Conservation (phyloP, 2,888 invertebrate species). For the Hirtodrosophila trivittata region DNA sequence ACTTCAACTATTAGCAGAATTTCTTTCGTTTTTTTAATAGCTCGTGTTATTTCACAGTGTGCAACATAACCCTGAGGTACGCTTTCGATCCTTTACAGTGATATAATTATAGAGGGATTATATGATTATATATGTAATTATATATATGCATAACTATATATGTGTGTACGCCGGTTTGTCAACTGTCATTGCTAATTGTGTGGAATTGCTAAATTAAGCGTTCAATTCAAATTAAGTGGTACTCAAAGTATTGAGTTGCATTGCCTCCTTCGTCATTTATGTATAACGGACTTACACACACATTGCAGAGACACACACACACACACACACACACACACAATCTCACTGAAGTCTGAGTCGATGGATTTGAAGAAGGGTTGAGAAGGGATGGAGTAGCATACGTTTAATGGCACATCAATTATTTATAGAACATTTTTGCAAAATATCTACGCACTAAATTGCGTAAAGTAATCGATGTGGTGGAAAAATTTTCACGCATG, state of each 20-base stretch:
- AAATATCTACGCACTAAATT: slow-evolving; percentile 80
- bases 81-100: too few relatives aligned
- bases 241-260: slow-evolving; percentile 36
- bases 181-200: slow-evolving; percentile 57
- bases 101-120: too few relatives aligned
- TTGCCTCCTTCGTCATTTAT: not conserved
- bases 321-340: not conserved
- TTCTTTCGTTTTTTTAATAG: too few relatives aligned
- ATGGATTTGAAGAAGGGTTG: slow-evolving; percentile 5
- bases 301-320: not conserved
- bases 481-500: slow-evolving; percentile 78
- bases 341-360: not conserved
- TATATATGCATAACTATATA: not conserved
- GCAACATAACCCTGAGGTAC: too few relatives aligned
- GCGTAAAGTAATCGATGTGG: slow-evolving; percentile 80
- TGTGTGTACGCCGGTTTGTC: slow-evolving; percentile 20
- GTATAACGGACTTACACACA: slow-evolving; percentile 4
- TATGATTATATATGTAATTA: too few relatives aligned
- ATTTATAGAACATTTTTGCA: slow-evolving; percentile 80
- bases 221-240: slow-evolving; percentile 62
- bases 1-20: too few relatives aligned
- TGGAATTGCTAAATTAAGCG: slow-evolving; percentile 70
- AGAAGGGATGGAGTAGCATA: slow-evolving; percentile 11
- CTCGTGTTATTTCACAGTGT: too few relatives aligned
- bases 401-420: slow-evolving; percentile 69